Conservation (phyloP, 1,140 invertebrate species). For the Drosophila triauraria region DNA sequence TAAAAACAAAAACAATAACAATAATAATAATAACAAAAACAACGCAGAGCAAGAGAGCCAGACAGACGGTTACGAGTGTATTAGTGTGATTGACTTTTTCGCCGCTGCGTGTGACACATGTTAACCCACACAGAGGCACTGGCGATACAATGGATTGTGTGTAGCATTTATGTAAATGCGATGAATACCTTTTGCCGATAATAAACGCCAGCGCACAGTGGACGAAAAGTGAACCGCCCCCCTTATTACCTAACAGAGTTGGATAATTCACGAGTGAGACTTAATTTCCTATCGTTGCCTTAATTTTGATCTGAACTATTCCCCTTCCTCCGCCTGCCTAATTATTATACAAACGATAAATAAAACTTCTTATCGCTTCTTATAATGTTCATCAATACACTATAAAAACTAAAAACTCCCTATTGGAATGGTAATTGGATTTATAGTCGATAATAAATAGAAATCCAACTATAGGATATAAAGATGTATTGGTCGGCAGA, state of each 20-base stretch:
- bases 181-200: constrained; percentile 46
- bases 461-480: too few relatives aligned
- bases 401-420: neutral
- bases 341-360: neutral
- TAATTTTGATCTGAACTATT: too few relatives aligned
- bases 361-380: neutral
- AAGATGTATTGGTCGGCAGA: too few relatives aligned
- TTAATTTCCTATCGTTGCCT: neutral
- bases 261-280: neutral
- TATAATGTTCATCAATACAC: neutral
- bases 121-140: constrained; percentile 26
- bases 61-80: constrained; percentile 10
- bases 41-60: constrained; percentile 1
- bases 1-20: constrained; percentile 21
- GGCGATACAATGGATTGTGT: constrained; percentile 14
- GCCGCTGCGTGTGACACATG: constrained; percentile 65
- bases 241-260: constrained; percentile 10
- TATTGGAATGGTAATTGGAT: neutral
- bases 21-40: constrained; percentile 27
- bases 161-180: constrained; percentile 40
- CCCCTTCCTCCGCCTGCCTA: too few relatives aligned
- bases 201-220: constrained; percentile 32
- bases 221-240: neutral
- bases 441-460: neutral
- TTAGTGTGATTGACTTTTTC: constrained; percentile 63